Evolutionary conservation across 2,113 vertebrate species (phyloP).

Genomic region (Centropus unirufus): DNA sequence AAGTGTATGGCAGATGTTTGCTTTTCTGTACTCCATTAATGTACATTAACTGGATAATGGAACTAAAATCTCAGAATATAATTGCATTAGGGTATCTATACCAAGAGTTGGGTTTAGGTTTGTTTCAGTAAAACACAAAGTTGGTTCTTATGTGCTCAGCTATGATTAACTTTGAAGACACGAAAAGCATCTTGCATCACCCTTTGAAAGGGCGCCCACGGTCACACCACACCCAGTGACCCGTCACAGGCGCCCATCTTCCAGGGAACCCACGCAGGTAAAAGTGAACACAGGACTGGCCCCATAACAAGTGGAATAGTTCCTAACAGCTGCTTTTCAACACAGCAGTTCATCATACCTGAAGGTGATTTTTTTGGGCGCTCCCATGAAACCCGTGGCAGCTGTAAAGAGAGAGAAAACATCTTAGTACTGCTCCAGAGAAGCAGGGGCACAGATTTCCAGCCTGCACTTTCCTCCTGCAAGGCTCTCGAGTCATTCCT

Average conservation of each 20-base stretch:
- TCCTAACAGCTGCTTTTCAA: background rate
- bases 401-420: background rate
- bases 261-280: background rate
- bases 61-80: background rate
- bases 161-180: background rate
- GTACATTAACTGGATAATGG: background rate
- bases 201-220: background rate
- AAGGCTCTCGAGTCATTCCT: background rate
- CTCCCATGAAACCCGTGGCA: background rate
- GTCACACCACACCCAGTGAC: background rate
- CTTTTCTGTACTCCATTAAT: background rate
- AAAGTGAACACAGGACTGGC: background rate
- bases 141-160: background rate
- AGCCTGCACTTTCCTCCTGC: background rate
- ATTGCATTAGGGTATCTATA: background rate
- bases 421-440: background rate
- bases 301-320: background rate
- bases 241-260: background rate
- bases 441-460: background rate
- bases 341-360: background rate
- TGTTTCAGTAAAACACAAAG: background rate
- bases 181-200: background rate
- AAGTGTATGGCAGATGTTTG: background rate
- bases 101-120: background rate
- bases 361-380: background rate